Conservation (phyloP, 2,113 vertebrate genomes). For the Chitala chitala region DNA sequence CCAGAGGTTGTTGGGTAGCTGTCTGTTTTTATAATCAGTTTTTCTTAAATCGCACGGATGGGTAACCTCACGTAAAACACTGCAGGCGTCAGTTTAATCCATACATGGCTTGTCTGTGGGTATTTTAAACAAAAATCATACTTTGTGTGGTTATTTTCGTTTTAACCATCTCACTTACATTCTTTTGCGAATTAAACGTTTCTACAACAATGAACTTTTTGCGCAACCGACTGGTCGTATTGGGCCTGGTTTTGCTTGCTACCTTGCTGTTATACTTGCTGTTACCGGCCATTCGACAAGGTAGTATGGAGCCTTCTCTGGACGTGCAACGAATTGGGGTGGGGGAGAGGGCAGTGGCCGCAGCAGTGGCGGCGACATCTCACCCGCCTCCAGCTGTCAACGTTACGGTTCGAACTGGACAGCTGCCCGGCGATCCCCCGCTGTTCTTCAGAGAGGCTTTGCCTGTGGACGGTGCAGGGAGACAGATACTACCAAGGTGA, state of each 20-base stretch:
- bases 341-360: conserved; percentile 17
- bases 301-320: conserved; percentile 57
- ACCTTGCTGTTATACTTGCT: conserved; percentile 75
- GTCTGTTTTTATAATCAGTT: no score
- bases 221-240: conserved; percentile 66
- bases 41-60: not conserved
- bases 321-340: conserved; percentile 52
- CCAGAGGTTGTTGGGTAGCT: not conserved
- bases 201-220: conserved; percentile 56
- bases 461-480: conserved; percentile 51
- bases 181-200: not conserved
- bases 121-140: not conserved
- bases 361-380: conserved; percentile 28
- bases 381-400: conserved; percentile 46
- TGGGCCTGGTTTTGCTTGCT: conserved; percentile 71
- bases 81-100: not conserved
- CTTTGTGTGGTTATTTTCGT: not conserved
- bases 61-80: not conserved
- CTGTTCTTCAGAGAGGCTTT: conserved; percentile 83
- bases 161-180: not conserved
- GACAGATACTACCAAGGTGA: conserved; percentile 66
- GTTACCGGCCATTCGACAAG: conserved; percentile 66
- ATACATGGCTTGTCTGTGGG: not conserved
- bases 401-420: conserved; percentile 63
- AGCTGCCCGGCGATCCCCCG: conserved; percentile 63